These are phyloP conservation scores for Ophion slaviceki DNA, from an alignment of 2,888 invertebrate species.

Conservation along the genomic window DNA sequence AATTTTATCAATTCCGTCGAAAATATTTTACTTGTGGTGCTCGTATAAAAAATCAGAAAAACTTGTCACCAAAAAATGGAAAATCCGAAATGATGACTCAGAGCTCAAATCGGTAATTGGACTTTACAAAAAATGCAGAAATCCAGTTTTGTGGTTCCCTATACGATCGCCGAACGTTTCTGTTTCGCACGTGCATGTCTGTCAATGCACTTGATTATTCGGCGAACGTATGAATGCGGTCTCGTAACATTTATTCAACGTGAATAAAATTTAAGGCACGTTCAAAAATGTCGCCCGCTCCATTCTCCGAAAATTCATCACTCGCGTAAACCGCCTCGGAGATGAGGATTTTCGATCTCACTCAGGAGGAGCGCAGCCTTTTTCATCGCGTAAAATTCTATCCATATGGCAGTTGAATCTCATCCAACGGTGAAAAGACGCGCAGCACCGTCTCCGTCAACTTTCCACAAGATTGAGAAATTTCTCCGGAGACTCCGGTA, in stretches of 20 bases:
- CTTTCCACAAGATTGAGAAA: constrained; percentile 31
- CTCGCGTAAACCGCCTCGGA: constrained; percentile 1
- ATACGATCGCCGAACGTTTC: not conserved
- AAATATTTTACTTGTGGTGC: no score
- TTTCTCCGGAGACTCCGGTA: constrained; percentile 46
- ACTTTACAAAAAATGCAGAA: no score
- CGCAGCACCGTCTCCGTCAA: constrained; percentile 15
- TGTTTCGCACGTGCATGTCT: not conserved
- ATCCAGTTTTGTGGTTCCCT: not conserved
- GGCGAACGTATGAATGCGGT: not conserved
- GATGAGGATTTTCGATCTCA: constrained; percentile 19
- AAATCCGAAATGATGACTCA: no score
- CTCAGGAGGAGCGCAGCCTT: not conserved
- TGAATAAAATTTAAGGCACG: not conserved
- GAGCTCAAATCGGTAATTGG: no score
- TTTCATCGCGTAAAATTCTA: constrained; percentile 45
- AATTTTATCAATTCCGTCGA: no score
- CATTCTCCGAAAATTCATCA: not conserved
- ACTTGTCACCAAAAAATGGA: no score
- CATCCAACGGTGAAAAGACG: constrained; percentile 62
- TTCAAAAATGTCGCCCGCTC: not conserved
- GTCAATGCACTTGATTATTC: not conserved
- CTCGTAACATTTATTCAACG: not conserved
- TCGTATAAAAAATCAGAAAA: no score
- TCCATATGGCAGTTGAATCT: constrained; percentile 45